These are phyloP conservation scores for Orthonevra nobilis DNA, from an alignment of 2,888 invertebrate species.

Conservation along the genomic window DNA sequence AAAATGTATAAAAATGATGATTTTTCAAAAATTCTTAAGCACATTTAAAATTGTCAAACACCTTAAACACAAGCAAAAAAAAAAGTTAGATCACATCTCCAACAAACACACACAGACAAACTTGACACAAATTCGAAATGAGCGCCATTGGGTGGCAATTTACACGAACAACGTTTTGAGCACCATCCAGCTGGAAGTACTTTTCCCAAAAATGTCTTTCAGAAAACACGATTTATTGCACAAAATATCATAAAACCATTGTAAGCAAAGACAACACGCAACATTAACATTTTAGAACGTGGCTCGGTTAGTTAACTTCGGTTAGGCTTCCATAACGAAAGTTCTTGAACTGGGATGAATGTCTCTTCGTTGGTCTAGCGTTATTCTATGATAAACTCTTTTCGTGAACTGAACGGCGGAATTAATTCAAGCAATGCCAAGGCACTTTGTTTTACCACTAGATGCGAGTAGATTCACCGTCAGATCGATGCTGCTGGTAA, in stretches of 20 bases:
- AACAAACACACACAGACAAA: background rate
- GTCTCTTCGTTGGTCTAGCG: slow-evolving; percentile 51
- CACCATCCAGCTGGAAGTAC: background rate
- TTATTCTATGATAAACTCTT: slow-evolving; percentile 76
- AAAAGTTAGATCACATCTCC: slow-evolving; percentile 3
- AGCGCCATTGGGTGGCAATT: slow-evolving; percentile 13
- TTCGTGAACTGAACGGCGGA: slow-evolving; percentile 74
- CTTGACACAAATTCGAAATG: slow-evolving; percentile 37
- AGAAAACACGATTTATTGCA: too few species aligned
- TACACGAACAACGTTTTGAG: background rate
- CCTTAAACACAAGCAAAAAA: slow-evolving; percentile 6
- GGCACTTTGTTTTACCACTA: slow-evolving; percentile 52
- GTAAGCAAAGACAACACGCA: background rate
- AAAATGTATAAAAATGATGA: background rate
- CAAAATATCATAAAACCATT: background rate
- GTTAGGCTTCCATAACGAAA: background rate
- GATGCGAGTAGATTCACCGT: too few species aligned
- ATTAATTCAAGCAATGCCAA: slow-evolving; percentile 21
- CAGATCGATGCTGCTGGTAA: slow-evolving; percentile 47
- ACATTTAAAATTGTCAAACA: slow-evolving; percentile 6
- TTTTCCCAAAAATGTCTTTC: background rate
- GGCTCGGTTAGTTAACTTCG: too few species aligned
- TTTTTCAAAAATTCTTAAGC: background rate
- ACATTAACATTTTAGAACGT: slow-evolving; percentile 4
- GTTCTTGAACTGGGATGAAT: background rate